These are phyloP conservation scores for Notothenia rossii DNA, from an alignment of 2,113 vertebrate species.

Conservation along the genomic window DNA sequence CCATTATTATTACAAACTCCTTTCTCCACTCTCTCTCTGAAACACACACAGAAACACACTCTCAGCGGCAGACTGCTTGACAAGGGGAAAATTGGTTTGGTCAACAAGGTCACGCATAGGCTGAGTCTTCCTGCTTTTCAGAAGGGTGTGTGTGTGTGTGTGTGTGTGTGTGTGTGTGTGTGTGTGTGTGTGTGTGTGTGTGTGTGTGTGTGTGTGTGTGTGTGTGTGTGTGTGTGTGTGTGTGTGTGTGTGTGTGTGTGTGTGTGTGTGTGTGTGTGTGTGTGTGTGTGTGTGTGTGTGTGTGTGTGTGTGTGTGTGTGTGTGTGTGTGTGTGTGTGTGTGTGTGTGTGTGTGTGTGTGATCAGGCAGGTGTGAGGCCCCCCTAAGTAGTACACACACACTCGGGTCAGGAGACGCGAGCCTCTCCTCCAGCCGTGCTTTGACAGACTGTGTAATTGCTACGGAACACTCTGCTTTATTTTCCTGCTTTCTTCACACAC, in stretches of 20 bases:
- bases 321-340: no score
- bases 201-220: not conserved
- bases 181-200: constrained; percentile 8
- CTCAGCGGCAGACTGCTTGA: constrained; percentile 35
- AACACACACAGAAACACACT: constrained; percentile 8
- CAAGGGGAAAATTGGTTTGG: constrained; percentile 71
- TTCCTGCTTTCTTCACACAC: constrained; percentile 12
- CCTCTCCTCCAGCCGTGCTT: constrained; percentile 40
- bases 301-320: no score
- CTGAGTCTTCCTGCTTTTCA: no score
- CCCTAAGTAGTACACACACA: constrained; percentile 16
- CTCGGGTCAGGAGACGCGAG: constrained; percentile 16
- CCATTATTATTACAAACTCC: constrained; percentile 30
- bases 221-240: no score
- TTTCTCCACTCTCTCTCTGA: no score
- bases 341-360: not conserved
- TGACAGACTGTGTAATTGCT: constrained; percentile 64
- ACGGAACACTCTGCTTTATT: constrained; percentile 50
- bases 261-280: no score
- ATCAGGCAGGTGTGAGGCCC: not conserved
- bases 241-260: no score
- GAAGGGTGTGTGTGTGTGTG: no score
- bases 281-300: no score
- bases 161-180: no score
- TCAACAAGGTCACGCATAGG: constrained; percentile 62